Evolutionary conservation across 2,113 vertebrate genomes (phyloP).

Genomic region (Oostethus manadensis): DNA sequence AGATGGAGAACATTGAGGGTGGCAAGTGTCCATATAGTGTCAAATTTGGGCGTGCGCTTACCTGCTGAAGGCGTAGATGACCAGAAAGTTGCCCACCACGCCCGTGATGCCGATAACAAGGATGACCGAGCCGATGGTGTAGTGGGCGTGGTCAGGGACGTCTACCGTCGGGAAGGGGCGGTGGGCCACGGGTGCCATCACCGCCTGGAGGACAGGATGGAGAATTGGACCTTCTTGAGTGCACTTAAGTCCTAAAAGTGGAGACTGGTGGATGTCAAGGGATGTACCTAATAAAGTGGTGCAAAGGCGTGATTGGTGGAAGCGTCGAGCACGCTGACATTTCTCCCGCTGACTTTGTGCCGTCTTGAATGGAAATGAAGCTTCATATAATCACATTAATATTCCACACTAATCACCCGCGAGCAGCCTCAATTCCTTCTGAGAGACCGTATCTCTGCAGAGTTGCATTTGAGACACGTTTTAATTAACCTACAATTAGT

Average conservation of each 20-base stretch:
- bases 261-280: too few species aligned
- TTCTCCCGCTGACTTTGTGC: not conserved
- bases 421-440: not conserved
- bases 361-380: not conserved
- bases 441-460: slow-evolving; percentile 2
- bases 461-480: slow-evolving; percentile 8
- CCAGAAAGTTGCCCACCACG: slow-evolving; percentile 83
- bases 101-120: slow-evolving; percentile 85
- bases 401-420: slow-evolving; percentile 11
- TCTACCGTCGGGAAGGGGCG: slow-evolving; percentile 79
- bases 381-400: not conserved
- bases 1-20: too few species aligned
- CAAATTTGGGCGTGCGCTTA: not conserved
- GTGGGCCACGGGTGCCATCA: slow-evolving; percentile 32
- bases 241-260: too few species aligned
- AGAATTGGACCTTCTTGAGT: not conserved
- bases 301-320: not conserved
- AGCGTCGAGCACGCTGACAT: not conserved
- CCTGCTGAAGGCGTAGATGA: slow-evolving; percentile 89
- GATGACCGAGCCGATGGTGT: slow-evolving; percentile 81
- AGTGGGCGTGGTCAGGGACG: slow-evolving; percentile 87
- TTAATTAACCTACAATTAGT: slow-evolving; percentile 19
- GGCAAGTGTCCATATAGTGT: too few species aligned
- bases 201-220: slow-evolving; percentile 46
- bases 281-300: too few species aligned